Conservation (phyloP, 2,888 invertebrate species). For the Brachylomia viminalis region DNA sequence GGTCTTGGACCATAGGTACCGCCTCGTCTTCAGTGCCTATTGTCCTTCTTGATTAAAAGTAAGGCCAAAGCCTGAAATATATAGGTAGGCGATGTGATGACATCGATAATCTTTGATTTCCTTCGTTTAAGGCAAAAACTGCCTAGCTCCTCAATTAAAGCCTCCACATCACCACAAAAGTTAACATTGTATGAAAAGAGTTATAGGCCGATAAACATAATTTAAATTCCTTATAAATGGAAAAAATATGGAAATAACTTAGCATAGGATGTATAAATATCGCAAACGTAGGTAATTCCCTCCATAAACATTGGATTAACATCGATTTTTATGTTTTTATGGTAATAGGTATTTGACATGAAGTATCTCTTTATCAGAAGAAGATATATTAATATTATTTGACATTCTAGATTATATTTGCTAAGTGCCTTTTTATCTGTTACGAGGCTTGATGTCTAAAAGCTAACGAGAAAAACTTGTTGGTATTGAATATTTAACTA, state of each 20-base stretch:
- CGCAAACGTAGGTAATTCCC: constrained; percentile 16
- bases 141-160: constrained; percentile 16
- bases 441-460: background rate
- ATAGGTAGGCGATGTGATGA: constrained; percentile 23
- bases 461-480: constrained; percentile 17
- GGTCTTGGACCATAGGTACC: no score
- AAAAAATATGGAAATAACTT: constrained; percentile 6
- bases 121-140: constrained; percentile 2
- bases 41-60: no score
- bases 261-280: background rate
- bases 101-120: constrained; percentile 20
- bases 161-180: constrained; percentile 13
- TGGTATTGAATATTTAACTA: constrained; percentile 11
- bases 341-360: constrained; percentile 34
- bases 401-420: background rate
- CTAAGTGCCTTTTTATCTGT: constrained; percentile 12
- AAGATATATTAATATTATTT: constrained; percentile 5
- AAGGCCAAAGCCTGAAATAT: no score
- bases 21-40: no score
- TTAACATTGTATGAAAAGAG: background rate
- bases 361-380: constrained; percentile 3
- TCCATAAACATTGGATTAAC: constrained; percentile 3
- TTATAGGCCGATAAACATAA: constrained; percentile 32
- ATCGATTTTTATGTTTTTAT: constrained; percentile 19
- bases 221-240: constrained; percentile 10